Evolutionary conservation across 2,113 vertebrate genomes (phyloP), one percentile per base, ranked within the genome.

Genomic region (Pterocles gutturalis): DNA sequence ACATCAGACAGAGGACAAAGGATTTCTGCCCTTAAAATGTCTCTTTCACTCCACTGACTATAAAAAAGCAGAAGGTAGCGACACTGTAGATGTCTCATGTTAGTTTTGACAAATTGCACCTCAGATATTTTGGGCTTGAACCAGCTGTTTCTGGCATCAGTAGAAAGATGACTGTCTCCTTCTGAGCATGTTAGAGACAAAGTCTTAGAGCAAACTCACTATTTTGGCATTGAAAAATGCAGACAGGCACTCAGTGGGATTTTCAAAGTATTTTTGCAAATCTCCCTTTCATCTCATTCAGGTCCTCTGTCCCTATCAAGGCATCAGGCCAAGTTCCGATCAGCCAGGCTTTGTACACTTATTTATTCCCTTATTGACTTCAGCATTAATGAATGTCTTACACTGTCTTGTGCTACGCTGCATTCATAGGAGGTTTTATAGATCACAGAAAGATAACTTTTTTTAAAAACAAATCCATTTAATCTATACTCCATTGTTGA

Each of bases 221-320:
- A 14, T 46, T 85, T 57, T 77, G 75, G 87, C 89, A 79, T 28
- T 73, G 78, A 67, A 67, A 93, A 54, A 89, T 20, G 53, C 49
- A 76, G 89, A 79, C 70, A 78, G 67, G 26, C 43, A 46, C n/a
- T 43, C 87, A 48, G 73, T n/a, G 79, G 78, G 70, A 43, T 85
- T 95, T 85, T 54, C 66, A 70, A 69, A 91, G 86, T 67, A 34
- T 24, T 92, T 92, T 62, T 84, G 71, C 51, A 90, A 58, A 84
- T 57, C 79, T 86, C 76, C 33, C 72, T 94, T 83, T 46, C 29
- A 29, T 89, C 82, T 91, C 54, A 38, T 80, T 80, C 49, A 58
- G 66, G 54, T 62, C 38, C 45, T 80, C 62, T 83, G 75, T 88
- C 78, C 64, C 46, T 43, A 13, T 45, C 38, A 77, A 88, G 70